Percentiles rank a stretch among this genome's conserved stretches.
Conservation (phyloP, 1,140 invertebrate species). For the Heliconius himera region DNA sequence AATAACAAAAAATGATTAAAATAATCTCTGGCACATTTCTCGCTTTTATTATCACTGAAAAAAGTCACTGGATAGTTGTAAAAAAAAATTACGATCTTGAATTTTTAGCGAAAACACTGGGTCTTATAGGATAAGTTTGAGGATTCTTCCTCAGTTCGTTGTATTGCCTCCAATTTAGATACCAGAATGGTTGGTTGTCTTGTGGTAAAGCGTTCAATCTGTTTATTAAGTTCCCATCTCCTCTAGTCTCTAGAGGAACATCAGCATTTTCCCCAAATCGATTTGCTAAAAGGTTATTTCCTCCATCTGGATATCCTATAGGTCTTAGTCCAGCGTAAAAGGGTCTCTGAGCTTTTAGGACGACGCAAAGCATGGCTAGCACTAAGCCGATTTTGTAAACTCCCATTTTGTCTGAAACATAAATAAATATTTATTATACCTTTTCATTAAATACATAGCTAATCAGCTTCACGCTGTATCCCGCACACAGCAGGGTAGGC, state of each 20-base stretch:
- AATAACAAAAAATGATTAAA: neutral
- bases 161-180: conserved; percentile 80
- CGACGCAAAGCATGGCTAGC: conserved; percentile 15
- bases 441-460: neutral
- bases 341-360: conserved; percentile 59
- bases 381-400: conserved; percentile 4
- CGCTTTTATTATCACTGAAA: neutral
- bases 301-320: conserved; percentile 57
- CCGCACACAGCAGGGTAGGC: too few species aligned
- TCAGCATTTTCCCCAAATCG: conserved; percentile 62
- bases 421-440: neutral
- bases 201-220: conserved; percentile 78
- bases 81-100: neutral
- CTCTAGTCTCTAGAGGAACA: conserved; percentile 73
- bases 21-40: neutral
- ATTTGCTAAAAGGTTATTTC: conserved; percentile 42
- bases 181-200: conserved; percentile 83
- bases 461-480: too few species aligned
- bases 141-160: conserved; percentile 68
- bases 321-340: conserved; percentile 65
- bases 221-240: conserved; percentile 77
- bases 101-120: conserved; percentile 38
- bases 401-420: conserved; percentile 26
- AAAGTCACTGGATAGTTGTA: neutral
- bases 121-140: conserved; percentile 56